These are phyloP conservation scores for Condylura cristata DNA, from an alignment of 2,113 vertebrate species.

Conservation along the genomic window DNA sequence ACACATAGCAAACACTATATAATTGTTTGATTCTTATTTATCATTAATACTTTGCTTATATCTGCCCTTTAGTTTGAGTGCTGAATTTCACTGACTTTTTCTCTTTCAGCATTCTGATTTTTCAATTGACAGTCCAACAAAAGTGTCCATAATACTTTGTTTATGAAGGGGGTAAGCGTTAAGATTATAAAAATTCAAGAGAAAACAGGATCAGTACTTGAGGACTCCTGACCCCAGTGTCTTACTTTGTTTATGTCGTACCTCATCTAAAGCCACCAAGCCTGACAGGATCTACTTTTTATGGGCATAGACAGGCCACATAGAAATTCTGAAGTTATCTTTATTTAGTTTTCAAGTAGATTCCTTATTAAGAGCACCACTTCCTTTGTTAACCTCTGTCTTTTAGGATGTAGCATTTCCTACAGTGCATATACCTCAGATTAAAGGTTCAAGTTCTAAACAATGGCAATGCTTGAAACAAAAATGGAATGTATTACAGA, in stretches of 20 bases:
- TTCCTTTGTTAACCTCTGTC: constrained; percentile 5
- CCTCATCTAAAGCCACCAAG: not conserved
- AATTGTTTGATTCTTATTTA: constrained; percentile 1
- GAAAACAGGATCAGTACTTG: not conserved
- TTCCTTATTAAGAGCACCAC: not conserved
- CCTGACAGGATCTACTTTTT: not conserved
- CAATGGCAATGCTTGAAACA: constrained; percentile 32
- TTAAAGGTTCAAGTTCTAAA: not conserved
- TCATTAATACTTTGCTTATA: not conserved
- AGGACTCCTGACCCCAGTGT: not conserved
- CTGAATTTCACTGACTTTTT: constrained; percentile 12
- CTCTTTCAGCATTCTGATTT: not conserved
- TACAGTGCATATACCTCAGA: not conserved
- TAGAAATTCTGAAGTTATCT: constrained; percentile 5
- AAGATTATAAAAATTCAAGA: constrained; percentile 22
- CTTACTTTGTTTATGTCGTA: not conserved
- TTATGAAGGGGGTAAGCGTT: not conserved
- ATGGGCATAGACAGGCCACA: not conserved
- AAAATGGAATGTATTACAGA: constrained; percentile 22
- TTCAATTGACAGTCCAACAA: not conserved
- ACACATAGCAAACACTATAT: not conserved
- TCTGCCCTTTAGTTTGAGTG: not conserved
- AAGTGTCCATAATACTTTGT: not conserved
- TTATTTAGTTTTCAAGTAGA: not conserved
- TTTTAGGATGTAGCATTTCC: not conserved